These are phyloP conservation scores for Cyprinella venusta DNA, from an alignment of 2,797 vertebrate species.

Conservation along the genomic window DNA sequence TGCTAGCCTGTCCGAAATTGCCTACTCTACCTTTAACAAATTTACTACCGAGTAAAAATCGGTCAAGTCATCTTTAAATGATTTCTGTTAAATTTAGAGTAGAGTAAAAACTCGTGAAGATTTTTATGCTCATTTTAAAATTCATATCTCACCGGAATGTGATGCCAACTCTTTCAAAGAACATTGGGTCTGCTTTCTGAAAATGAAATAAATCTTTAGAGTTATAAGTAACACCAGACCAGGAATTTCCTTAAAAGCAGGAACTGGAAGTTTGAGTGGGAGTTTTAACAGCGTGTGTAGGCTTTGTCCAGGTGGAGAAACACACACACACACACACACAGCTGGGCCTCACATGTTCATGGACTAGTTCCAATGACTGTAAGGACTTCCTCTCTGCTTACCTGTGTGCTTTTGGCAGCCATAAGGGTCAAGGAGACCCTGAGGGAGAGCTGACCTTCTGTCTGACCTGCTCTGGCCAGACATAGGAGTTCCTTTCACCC, in stretches of 20 bases:
- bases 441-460: constrained; percentile 63
- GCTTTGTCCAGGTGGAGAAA: constrained; percentile 61
- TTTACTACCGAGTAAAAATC: neutral
- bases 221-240: constrained; percentile 60
- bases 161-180: constrained; percentile 51
- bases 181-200: constrained; percentile 49
- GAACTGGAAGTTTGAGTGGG: constrained; percentile 63
- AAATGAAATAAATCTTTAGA: constrained; percentile 56
- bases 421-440: constrained; percentile 79
- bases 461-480: constrained; percentile 59
- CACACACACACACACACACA: constrained; percentile 68
- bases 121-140: constrained; percentile 18
- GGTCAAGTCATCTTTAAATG: neutral
- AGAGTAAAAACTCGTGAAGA: constrained; percentile 52
- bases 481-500: constrained; percentile 35
- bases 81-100: neutral
- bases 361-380: constrained; percentile 67
- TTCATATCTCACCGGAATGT: constrained; percentile 42
- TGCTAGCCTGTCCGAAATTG: no score
- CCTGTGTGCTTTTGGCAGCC: constrained; percentile 80
- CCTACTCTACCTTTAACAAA: neutral
- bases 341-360: constrained; percentile 79
- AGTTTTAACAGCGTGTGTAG: constrained; percentile 60
- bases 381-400: constrained; percentile 72
- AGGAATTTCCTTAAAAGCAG: constrained; percentile 63